A percentile compares a stretch with the other conserved stretches of the same genome.
Evolutionary conservation across 2,797 vertebrate genomes (phyloP).

Genomic region (Lates japonicus): DNA sequence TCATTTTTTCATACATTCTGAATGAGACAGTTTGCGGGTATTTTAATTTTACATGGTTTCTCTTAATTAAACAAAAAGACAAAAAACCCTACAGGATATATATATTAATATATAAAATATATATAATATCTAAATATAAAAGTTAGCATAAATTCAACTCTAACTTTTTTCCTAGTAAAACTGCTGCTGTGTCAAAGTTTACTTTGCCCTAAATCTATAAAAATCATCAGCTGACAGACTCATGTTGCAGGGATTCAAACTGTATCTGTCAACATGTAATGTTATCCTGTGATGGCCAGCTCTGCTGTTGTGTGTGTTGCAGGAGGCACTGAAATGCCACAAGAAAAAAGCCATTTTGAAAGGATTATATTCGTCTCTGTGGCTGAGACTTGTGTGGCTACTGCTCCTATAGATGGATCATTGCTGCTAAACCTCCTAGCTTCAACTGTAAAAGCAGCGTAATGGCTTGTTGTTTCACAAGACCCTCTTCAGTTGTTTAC

Average conservation of each 20-base stretch:
- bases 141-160: neutral
- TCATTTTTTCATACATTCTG: neutral
- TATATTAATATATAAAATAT: neutral
- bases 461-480: slow-evolving; percentile 20
- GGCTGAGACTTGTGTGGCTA: slow-evolving; percentile 38
- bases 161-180: neutral
- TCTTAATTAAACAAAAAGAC: no score
- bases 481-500: neutral
- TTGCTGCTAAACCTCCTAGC: slow-evolving; percentile 32
- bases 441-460: slow-evolving; percentile 17
- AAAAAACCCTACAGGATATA: no score
- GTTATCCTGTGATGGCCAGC: neutral
- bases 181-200: neutral
- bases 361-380: slow-evolving; percentile 44
- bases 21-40: neutral
- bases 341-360: slow-evolving; percentile 44
- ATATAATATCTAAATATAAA: neutral
- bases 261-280: neutral
- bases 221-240: slow-evolving; percentile 23
- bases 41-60: no score
- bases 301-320: neutral
- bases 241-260: neutral
- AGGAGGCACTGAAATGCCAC: slow-evolving; percentile 33
- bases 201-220: slow-evolving; percentile 3
- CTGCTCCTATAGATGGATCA: slow-evolving; percentile 21